Evolutionary conservation across 2,797 vertebrate species (phyloP).

Genomic region (Spinus olivaceus): DNA sequence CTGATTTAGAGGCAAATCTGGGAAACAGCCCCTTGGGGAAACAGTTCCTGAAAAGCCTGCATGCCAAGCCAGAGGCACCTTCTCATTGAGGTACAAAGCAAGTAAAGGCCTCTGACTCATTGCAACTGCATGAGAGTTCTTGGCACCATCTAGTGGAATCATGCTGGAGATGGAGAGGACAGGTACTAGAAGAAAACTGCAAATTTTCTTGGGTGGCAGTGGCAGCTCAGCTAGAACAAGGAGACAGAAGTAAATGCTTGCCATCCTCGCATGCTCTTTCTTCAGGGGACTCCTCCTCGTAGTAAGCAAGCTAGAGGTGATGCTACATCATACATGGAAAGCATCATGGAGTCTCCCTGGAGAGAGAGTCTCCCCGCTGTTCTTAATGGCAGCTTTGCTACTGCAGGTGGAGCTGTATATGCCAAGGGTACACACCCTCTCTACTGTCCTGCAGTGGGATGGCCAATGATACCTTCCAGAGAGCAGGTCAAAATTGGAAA

Average conservation of each 20-base stretch:
- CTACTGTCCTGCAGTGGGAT: neutral
- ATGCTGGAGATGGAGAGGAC: neutral
- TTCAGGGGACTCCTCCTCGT: neutral
- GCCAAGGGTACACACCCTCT: neutral
- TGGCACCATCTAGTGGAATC: constrained; percentile 73
- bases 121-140: constrained; percentile 50
- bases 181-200: neutral
- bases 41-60: constrained; percentile 57
- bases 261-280: neutral
- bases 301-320: neutral
- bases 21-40: constrained; percentile 47
- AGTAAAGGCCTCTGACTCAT: neutral
- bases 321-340: neutral
- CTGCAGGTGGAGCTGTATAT: fast-evolving
- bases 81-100: constrained; percentile 37
- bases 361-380: neutral
- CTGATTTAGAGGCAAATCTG: constrained; percentile 55
- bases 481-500: neutral
- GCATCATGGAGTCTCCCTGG: neutral
- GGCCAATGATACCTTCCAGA: neutral
- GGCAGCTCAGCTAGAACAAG: neutral
- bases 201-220: neutral
- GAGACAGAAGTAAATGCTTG: neutral
- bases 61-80: constrained; percentile 35
- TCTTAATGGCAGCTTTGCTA: neutral